phyloP scores from a whole-genome alignment of 2,113 vertebrate genomes.

The Balaenoptera acutorostrata region DNA sequence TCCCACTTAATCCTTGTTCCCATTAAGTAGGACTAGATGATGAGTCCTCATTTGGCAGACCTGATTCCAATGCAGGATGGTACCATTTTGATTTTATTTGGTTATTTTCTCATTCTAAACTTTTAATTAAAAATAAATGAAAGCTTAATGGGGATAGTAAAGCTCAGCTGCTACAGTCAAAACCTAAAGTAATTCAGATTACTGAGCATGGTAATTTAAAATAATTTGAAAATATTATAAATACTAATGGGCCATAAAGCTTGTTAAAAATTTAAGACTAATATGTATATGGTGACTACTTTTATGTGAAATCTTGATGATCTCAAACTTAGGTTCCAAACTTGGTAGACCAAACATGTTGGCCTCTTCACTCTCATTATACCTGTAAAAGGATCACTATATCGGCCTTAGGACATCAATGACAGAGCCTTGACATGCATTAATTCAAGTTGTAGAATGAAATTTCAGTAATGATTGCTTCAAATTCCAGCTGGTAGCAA shows the following conservation, averaged over 20 bases:
- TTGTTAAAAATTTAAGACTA: neutral
- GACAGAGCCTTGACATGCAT: neutral
- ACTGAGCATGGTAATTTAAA: slow-evolving; percentile 62
- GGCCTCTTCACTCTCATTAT: neutral
- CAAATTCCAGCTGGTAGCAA: neutral
- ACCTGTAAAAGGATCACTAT: neutral
- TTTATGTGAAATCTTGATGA: neutral
- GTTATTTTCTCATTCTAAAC: slow-evolving; percentile 17
- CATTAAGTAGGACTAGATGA: neutral
- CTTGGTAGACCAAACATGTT: neutral
- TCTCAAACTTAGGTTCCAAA: neutral
- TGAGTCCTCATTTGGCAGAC: neutral
- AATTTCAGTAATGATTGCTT: neutral
- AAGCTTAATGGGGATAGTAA: slow-evolving; percentile 29
- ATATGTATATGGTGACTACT: neutral
- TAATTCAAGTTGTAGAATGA: neutral
- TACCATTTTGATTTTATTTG: neutral
- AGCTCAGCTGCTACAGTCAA: slow-evolving; percentile 47
- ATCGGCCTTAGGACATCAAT: neutral
- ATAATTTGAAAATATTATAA: slow-evolving; percentile 69
- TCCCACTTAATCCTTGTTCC: neutral
- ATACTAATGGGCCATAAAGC: slow-evolving; percentile 60
- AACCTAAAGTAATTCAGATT: slow-evolving; percentile 34
- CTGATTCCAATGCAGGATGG: neutral
- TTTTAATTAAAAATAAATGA: slow-evolving; percentile 60